Base-by-base conservation (phyloP, 2,888 invertebrate species). In the Sphaerophoria taeniata region DNA sequence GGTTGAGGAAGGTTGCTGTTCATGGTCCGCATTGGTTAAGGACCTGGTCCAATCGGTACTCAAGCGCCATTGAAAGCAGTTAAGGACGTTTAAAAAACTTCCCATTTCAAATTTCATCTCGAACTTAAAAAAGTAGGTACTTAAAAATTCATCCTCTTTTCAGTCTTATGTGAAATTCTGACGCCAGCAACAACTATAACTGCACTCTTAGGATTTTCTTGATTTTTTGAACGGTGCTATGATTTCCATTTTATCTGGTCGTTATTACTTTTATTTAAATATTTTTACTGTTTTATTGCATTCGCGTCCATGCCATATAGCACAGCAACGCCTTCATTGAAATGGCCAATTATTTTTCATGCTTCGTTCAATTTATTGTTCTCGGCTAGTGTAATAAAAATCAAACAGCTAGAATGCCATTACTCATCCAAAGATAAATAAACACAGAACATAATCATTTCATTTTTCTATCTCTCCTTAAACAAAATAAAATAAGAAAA, bases 291-390 rank as follows among this genome's bases (percentile, higher is more conserved):
- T 79, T 83, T 83, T 83, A 83, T 83, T 74, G 65, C 79, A 71
- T 39, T 43, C 24, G 43, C 60, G 36, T 14, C 72, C 43, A 53
- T 6, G 6, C 14, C 16, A 47, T 2, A 60, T 4, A 39, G 31
- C 9, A 47, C 9, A 14, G 11, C 61, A 14, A 55, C 47, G 61
- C 51, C 73, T 70, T 43, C 45, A 55, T 33, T 51, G 80, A 36
- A 85, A 85, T 85, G 60, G 85, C 85, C 85, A 85, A 85, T 85
- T 85, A 85, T 81, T 81, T 85, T 85, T 77, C 81, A 85, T 70
- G 85, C 85, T 77, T 58, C 51, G 51, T 77, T 85, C 81, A 24
- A 85, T 85, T 85, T 85, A 85, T 81, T 85, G 76, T 77, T 85
- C 85, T 81, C 69, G 6, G 81, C 85, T 65, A 72, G 76, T 73